A percentile compares a stretch with the other conserved stretches of the same genome.
Conservation (phyloP, 2,113 vertebrate species). For the Anas platyrhynchos region DNA sequence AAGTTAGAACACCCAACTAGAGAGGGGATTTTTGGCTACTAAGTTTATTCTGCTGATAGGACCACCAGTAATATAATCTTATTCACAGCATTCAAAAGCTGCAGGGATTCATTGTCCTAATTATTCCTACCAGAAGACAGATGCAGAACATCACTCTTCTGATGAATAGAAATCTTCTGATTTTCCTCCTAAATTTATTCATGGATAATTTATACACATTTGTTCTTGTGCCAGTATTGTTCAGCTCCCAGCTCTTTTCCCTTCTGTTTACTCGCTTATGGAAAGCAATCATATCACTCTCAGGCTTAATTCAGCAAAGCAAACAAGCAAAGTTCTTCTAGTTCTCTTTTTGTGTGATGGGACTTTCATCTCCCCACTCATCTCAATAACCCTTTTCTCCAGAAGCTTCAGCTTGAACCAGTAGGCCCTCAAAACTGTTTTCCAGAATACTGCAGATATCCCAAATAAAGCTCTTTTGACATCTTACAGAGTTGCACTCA, state of each 20-base stretch:
- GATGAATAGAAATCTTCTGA: slow-evolving; percentile 11
- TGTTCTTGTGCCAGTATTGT: slow-evolving; percentile 43
- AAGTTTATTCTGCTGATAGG: neutral
- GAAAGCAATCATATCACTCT: slow-evolving; percentile 25
- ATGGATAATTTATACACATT: slow-evolving; percentile 48
- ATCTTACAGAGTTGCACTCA: neutral
- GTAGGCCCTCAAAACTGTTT: neutral
- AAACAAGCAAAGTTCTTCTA: slow-evolving; percentile 16
- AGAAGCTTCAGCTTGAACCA: neutral
- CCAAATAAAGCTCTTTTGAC: neutral
- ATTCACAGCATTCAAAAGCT: neutral
- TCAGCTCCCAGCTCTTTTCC: slow-evolving; percentile 16
- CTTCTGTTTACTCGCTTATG: slow-evolving; percentile 31
- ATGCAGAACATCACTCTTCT: neutral
- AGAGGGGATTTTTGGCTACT: neutral
- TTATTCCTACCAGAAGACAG: slow-evolving; percentile 2
- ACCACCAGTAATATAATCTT: neutral
- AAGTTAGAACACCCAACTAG: neutral
- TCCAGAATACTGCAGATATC: neutral
- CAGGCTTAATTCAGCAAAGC: slow-evolving; percentile 38
- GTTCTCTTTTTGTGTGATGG: neutral
- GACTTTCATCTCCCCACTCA: neutral
- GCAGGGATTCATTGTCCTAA: neutral
- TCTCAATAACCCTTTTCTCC: neutral
- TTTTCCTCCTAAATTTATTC: slow-evolving; percentile 31